These are phyloP conservation scores for Trachelipus rathkii DNA, from an alignment of 1,140 invertebrate species.

Conservation along the genomic window DNA sequence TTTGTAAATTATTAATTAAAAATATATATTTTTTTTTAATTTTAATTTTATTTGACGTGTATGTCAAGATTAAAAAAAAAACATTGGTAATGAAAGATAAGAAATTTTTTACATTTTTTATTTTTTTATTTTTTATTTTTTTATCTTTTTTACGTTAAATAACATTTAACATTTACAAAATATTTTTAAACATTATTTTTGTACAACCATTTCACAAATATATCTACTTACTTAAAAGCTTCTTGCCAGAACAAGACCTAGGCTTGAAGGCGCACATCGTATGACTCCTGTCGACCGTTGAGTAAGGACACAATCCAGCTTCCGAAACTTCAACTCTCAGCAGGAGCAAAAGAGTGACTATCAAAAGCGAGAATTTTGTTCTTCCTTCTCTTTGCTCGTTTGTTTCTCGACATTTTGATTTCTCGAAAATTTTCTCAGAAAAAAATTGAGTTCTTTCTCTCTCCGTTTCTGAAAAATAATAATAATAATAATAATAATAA, in stretches of 20 bases:
- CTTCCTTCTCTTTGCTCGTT: too few species aligned
- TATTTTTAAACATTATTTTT: not conserved
- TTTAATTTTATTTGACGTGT: not conserved
- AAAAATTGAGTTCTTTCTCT: too few species aligned
- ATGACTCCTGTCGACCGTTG: slow-evolving; percentile 32
- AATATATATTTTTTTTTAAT: not conserved
- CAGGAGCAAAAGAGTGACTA: not conserved
- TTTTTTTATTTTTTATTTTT: not conserved
- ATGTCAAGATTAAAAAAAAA: not conserved
- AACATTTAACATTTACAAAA: not conserved
- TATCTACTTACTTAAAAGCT: slow-evolving; percentile 41
- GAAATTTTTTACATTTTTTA: too few species aligned
- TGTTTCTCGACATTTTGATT: too few species aligned
- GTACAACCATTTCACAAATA: not conserved
- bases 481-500: too few species aligned
- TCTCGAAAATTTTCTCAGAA: too few species aligned
- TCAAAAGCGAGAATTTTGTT: too few species aligned
- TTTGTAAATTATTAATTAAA: not conserved
- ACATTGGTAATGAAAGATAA: not conserved
- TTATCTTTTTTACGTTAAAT: not conserved
- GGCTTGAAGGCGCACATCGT: slow-evolving; percentile 44
- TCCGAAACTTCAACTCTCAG: not conserved
- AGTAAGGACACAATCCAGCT: slow-evolving; percentile 7
- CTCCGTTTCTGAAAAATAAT: too few species aligned
- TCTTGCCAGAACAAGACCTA: slow-evolving; percentile 39